These are phyloP conservation scores for Ceuthmochares aereus DNA, from an alignment of 2,113 vertebrate species.

Conservation along the genomic window DNA sequence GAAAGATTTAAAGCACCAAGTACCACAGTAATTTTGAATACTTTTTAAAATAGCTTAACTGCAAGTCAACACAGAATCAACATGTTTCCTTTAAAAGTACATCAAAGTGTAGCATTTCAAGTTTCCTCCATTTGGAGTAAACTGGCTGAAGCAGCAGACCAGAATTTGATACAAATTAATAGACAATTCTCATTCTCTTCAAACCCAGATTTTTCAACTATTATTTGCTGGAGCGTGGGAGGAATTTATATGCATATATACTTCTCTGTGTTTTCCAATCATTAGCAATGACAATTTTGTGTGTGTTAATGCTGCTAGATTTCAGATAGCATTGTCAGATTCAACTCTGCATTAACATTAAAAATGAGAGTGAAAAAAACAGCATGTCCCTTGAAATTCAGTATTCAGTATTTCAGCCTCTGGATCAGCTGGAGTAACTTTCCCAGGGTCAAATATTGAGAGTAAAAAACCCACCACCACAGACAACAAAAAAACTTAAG, in stretches of 20 bases:
- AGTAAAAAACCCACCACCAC: not conserved
- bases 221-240: not conserved
- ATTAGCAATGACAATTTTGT: not conserved
- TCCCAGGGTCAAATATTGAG: slow-evolving; percentile 49
- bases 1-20: not conserved
- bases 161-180: not conserved
- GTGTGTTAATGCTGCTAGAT: not conserved
- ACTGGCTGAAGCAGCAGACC: not conserved
- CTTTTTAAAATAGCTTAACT: not conserved
- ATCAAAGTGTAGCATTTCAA: not conserved
- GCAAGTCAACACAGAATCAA: not conserved
- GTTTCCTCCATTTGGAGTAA: not conserved
- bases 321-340: not conserved
- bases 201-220: not conserved
- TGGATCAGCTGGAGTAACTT: slow-evolving; percentile 78
- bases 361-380: not conserved
- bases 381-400: slow-evolving; percentile 65
- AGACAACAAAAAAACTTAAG: no score
- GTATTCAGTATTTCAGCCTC: slow-evolving; percentile 69
- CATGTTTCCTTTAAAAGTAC: not conserved
- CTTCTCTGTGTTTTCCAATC: not conserved
- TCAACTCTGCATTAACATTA: not conserved
- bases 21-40: not conserved
- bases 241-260: not conserved
- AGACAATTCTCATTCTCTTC: not conserved